Evolutionary conservation across 1,140 invertebrate species (phyloP).

Genomic region (Acyrthosiphon pisum): DNA sequence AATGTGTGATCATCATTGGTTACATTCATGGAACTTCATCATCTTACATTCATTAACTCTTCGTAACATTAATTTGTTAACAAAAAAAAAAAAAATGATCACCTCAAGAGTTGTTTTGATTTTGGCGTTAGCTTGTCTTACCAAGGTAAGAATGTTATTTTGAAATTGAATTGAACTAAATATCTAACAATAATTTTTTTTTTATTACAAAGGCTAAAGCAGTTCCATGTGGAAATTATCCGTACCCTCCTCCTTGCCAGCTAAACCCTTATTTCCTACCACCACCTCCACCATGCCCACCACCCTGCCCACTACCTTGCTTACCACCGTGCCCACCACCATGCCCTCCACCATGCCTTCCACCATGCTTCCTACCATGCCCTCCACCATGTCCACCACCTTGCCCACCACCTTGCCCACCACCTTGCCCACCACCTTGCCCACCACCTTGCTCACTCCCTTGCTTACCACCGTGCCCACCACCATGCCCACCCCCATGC

Average conservation of each 20-base stretch:
- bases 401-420: too few species aligned
- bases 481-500: too few species aligned
- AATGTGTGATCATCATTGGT: not conserved
- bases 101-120: not conserved
- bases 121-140: too few species aligned
- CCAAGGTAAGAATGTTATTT: not conserved
- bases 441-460: too few species aligned
- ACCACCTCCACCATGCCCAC: not conserved
- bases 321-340: not conserved
- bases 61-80: not conserved
- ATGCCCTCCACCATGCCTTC: not conserved
- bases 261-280: not conserved
- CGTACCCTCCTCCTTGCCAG: not conserved
- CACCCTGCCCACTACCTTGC: not conserved
- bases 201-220: not conserved
- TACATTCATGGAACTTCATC: too few species aligned
- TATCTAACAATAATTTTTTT: not conserved
- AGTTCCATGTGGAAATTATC: not conserved
- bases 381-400: too few species aligned
- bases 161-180: not conserved
- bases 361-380: too few species aligned
- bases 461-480: not conserved
- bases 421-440: too few species aligned
- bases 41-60: not conserved
- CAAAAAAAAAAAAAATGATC: not conserved